These are phyloP conservation scores for Pipistrellus kuhlii DNA, from an alignment of 2,797 vertebrate species.

Conservation along the genomic window DNA sequence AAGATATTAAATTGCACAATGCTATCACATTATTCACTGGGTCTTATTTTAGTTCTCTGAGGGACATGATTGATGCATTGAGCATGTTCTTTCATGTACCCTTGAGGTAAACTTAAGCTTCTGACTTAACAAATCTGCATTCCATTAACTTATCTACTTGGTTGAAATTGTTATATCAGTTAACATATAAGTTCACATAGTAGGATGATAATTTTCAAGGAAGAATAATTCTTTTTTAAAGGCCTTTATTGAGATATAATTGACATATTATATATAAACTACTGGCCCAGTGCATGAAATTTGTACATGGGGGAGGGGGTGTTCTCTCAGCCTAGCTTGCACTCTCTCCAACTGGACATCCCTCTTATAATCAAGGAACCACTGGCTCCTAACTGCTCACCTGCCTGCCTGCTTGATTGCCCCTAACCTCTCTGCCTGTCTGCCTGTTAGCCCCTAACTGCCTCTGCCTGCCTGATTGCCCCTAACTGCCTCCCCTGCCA, in stretches of 20 bases:
- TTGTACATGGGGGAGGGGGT: no score
- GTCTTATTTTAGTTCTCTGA: background rate
- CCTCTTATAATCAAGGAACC: no score
- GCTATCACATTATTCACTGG: background rate
- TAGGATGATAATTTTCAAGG: background rate
- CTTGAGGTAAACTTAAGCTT: background rate
- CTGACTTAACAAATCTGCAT: background rate
- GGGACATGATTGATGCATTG: background rate
- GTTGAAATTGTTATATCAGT: conserved; percentile 31
- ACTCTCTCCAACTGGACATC: no score
- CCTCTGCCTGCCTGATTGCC: no score
- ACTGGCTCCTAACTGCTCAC: no score
- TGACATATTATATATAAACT: background rate
- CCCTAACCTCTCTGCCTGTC: no score
- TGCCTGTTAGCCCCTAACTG: no score
- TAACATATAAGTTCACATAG: background rate
- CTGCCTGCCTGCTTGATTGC: no score
- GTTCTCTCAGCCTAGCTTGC: no score
- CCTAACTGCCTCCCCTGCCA: no score
- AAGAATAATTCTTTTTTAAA: background rate
- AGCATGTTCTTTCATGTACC: background rate
- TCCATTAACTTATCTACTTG: conserved; percentile 5
- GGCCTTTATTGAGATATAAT: background rate
- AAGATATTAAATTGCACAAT: background rate
- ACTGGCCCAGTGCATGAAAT: no score